Base-by-base conservation (phyloP, 35 echinoderm and acorn worm genomes). In the Heliocidaris tuberculata region DNA sequence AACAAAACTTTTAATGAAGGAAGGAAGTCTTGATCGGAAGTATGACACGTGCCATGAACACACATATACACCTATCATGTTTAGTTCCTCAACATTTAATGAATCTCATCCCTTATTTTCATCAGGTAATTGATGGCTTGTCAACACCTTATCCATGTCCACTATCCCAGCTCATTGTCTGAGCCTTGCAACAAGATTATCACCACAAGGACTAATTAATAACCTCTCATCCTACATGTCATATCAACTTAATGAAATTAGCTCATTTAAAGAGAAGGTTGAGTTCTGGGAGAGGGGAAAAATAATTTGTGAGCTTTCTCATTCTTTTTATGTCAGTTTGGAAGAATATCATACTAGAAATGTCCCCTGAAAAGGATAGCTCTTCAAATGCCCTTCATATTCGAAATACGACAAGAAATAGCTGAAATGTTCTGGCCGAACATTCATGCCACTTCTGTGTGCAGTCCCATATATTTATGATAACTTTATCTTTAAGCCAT, bases 31-130 rank as follows among this genome's bases (percentile, higher is more conserved):
- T n/a, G 19, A 78, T 78, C 15, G 65, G 21, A 78, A 78, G 65
- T 24, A 78, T 5, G 27, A 78, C 65, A 78, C 65, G 65, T 78
- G 21, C 65, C 65, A 78, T 19, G 65, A 78, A 78, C 65, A 78
- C 19, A n/a, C 2, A 6, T 24, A 71, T 71, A 71, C 24, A 71
- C 2, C 52, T 12, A 56, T 56, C 65, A 78, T 19, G 21, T 78
- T 78, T 78, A 78, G 65, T 78, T 78, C 65, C 65, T 78, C 21
- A 27, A 78, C 65, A 78, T 78, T 78, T 78, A 78, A 78, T 78
- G 65, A 78, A 21, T 78, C 65, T 78, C 65, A 78, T 78, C 65
- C 65, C 65, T n/a, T 27, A 78, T 6, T 19, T 78, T n/a, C 27
- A 7, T n/a, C 19, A n/a, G 65, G 19, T 24, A 78, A 78, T 78